These are phyloP conservation scores for Choristoneura fumiferana DNA, from an alignment of 1,140 invertebrate genomes.

Conservation along the genomic window DNA sequence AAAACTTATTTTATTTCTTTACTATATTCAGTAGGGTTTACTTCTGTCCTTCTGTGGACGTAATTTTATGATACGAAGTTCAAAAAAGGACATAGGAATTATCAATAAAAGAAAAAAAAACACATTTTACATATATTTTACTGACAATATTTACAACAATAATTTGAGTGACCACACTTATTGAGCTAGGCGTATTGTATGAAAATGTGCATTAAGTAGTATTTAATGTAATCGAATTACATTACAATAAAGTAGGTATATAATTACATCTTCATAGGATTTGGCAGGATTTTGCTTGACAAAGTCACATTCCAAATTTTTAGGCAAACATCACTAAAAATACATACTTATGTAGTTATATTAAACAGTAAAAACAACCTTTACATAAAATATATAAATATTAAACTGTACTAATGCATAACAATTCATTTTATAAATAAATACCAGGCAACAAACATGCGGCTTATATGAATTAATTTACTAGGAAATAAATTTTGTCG, in stretches of 20 bases:
- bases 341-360: constrained; percentile 35
- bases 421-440: constrained; percentile 46
- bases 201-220: constrained; percentile 72
- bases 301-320: constrained; percentile 58
- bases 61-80: too few species aligned
- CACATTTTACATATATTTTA: constrained; percentile 76
- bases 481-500: constrained; percentile 14
- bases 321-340: constrained; percentile 33
- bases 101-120: constrained; percentile 43
- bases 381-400: constrained; percentile 63
- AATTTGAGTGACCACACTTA: constrained; percentile 75
- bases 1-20: neutral
- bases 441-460: constrained; percentile 40
- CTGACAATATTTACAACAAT: constrained; percentile 75
- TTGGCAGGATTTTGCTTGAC: constrained; percentile 74
- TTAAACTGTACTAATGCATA: constrained; percentile 50
- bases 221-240: constrained; percentile 68
- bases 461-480: constrained; percentile 17
- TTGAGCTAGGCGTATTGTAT: constrained; percentile 73
- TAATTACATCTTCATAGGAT: constrained; percentile 43
- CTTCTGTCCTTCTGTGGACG: neutral
- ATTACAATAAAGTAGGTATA: constrained; percentile 58
- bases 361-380: constrained; percentile 53
- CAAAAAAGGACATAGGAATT: neutral
- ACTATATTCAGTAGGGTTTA: too few species aligned